These are phyloP conservation scores for Limnephilus marmoratus DNA, from an alignment of 2,888 invertebrate species.

Conservation along the genomic window DNA sequence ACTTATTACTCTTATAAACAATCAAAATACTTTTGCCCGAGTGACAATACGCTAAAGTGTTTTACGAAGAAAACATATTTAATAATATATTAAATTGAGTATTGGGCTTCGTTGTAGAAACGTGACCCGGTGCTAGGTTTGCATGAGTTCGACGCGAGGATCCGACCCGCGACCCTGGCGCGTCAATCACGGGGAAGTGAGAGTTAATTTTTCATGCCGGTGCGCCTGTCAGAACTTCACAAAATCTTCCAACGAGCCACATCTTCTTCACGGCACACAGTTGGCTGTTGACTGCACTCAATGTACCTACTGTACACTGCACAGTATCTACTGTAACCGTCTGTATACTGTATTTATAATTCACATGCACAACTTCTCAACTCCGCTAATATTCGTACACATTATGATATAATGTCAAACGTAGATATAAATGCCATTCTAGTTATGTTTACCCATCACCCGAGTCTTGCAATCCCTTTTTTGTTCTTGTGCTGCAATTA, in stretches of 20 bases:
- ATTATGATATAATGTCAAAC: not conserved
- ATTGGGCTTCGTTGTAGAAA: not conserved
- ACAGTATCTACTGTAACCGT: not conserved
- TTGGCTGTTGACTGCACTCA: not conserved
- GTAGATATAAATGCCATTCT: not conserved
- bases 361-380: not conserved
- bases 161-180: slow-evolving; percentile 51
- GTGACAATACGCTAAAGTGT: not conserved
- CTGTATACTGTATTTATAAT: not conserved
- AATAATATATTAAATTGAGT: too few species aligned
- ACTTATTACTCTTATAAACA: too few species aligned
- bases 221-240: slow-evolving; percentile 59
- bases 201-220: slow-evolving; percentile 61
- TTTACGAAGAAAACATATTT: not conserved
- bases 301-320: not conserved
- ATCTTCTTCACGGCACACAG: not conserved
- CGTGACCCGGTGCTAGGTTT: slow-evolving; percentile 1
- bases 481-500: too few species aligned
- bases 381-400: not conserved
- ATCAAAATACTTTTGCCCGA: too few species aligned
- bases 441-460: too few species aligned
- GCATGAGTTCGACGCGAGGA: slow-evolving; percentile 20
- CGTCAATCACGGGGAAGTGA: slow-evolving; percentile 59
- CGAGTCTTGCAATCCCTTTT: too few species aligned
- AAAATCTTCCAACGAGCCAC: slow-evolving; percentile 42